A percentile compares a stretch with the other conserved stretches of the same genome.
Conservation (phyloP, 30 jellyfish, hydroid and myxozoan genomes). For the Aurelia sp. region DNA sequence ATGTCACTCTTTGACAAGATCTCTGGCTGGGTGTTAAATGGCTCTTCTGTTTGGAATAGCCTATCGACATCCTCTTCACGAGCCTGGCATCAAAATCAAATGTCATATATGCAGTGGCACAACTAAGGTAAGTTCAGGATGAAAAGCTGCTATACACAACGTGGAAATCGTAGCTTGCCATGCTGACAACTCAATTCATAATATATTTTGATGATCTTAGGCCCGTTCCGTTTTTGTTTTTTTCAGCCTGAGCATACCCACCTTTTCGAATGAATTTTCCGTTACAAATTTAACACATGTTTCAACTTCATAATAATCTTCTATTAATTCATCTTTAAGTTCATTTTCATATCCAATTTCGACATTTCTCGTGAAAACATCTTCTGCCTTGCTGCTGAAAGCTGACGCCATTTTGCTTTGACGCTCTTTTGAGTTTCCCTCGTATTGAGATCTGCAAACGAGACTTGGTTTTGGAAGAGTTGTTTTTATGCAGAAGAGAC, state of each 20-base stretch:
- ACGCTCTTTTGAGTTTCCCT: not conserved
- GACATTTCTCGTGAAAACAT: slow-evolving; percentile 28
- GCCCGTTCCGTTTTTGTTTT: not conserved
- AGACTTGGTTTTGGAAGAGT: too few relatives aligned
- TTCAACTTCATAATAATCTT: slow-evolving; percentile 68
- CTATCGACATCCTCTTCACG: too few relatives aligned
- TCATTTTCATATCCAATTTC: not conserved
- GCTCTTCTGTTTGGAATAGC: too few relatives aligned
- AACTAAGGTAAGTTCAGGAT: not conserved
- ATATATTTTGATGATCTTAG: too few relatives aligned
- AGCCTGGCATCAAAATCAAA: not conserved
- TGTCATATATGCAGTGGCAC: not conserved
- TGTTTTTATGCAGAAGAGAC: too few relatives aligned
- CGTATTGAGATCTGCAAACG: not conserved
- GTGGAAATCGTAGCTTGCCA: too few relatives aligned
- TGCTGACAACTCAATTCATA: not conserved
- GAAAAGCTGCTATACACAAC: too few relatives aligned
- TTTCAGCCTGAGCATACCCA: not conserved
- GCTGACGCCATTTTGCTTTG: slow-evolving; percentile 61
- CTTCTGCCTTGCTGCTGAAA: slow-evolving; percentile 48
- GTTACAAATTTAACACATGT: slow-evolving; percentile 59
- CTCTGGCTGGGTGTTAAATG: too few relatives aligned
- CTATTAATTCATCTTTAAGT: slow-evolving; percentile 34
- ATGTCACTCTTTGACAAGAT: too few relatives aligned
- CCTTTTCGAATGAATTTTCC: slow-evolving; percentile 62